Conservation (phyloP, 2,888 invertebrate genomes). For the Meghimatium bilineatum region DNA sequence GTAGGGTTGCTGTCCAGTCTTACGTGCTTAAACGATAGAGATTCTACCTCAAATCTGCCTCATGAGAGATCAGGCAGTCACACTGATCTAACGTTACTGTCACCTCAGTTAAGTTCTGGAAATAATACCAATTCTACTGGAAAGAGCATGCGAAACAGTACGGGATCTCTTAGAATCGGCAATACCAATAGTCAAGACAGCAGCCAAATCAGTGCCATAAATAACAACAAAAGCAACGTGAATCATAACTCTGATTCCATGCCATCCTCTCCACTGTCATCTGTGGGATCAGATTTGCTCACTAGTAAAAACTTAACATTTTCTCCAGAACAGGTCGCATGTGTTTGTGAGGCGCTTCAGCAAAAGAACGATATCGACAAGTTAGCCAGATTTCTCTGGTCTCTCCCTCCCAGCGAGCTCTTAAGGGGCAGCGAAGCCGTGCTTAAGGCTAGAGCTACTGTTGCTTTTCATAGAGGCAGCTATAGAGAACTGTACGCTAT, state of each 20-base stretch:
- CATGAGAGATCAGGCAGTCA: neutral
- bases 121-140: neutral
- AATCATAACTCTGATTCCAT: slow-evolving; percentile 1
- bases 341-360: slow-evolving; percentile 97
- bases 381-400: slow-evolving; percentile 96
- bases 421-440: slow-evolving; percentile 98
- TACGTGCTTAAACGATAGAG: neutral
- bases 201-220: neutral
- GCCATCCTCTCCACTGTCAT: neutral
- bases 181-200: slow-evolving; percentile 4
- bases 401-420: slow-evolving; percentile 95
- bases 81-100: neutral
- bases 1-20: neutral
- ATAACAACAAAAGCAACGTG: neutral
- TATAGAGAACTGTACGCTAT: slow-evolving; percentile 98
- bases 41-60: neutral
- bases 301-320: slow-evolving; percentile 82
- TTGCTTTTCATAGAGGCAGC: slow-evolving; percentile 89
- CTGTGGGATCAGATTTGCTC: slow-evolving; percentile 48
- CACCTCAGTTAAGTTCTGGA: neutral
- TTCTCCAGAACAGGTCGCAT: slow-evolving; percentile 99
- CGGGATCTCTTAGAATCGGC: neutral
- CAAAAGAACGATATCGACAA: slow-evolving; percentile 97
- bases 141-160: neutral
- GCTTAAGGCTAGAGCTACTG: slow-evolving; percentile 97